These are phyloP conservation scores for Ammodytes dubius DNA, from an alignment of 2,113 vertebrate species.

Conservation along the genomic window DNA sequence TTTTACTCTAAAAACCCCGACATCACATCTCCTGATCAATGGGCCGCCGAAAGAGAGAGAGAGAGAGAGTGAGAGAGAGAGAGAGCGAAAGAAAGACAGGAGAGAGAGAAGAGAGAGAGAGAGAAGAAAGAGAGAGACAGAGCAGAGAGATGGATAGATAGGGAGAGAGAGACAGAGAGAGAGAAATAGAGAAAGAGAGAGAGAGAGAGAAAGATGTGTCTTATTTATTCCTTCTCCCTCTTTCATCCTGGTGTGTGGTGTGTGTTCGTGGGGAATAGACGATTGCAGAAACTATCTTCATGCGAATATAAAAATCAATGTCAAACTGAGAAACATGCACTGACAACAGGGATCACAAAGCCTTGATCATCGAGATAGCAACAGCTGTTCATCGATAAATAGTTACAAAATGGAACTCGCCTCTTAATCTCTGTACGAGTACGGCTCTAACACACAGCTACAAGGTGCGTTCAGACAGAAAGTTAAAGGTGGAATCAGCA, in stretches of 20 bases:
- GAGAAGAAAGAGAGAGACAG: neutral
- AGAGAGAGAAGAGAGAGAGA: neutral
- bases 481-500: no score
- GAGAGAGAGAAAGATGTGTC: neutral
- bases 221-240: conserved; percentile 20
- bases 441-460: no score
- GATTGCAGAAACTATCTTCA: conserved; percentile 48
- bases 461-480: no score
- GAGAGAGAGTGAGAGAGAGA: neutral
- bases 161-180: no score
- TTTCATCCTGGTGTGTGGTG: conserved; percentile 20
- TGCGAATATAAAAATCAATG: conserved; percentile 10
- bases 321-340: conserved; percentile 8
- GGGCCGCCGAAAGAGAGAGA: conserved; percentile 3
- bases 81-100: neutral
- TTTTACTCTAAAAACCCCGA: conserved; percentile 50
- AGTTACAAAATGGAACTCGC: no score
- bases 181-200: neutral
- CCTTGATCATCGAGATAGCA: neutral
- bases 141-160: neutral
- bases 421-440: no score
- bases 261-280: conserved; percentile 26
- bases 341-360: neutral
- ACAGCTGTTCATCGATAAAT: no score
- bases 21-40: conserved; percentile 46